Evolutionary conservation across 2,113 vertebrate species (phyloP), one percentile per base, ranked within the genome.

Genomic region (Sula dactylatra): DNA sequence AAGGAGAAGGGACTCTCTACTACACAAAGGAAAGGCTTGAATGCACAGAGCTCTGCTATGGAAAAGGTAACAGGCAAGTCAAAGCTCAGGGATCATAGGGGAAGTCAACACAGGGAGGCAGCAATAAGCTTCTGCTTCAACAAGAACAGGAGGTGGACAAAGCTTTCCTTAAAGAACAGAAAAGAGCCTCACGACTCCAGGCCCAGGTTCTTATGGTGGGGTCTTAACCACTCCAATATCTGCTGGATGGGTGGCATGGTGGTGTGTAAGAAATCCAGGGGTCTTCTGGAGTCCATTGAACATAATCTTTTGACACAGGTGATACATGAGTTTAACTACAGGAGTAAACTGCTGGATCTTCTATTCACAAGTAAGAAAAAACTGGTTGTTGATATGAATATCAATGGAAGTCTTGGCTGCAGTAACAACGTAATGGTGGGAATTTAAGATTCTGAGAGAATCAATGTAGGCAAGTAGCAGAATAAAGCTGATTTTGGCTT

Each of bases 191-290:
- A 42, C 29, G 61, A 78, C 36, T 74, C 20, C 59, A 92, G 50
- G 26, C 9, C 16, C 24, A 76, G 4, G 16, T 44, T 76, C 52
- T 76, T 47, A n/a, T 0, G 1, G 17, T 0, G 2, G 13, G 5
- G 6, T 76, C 14, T 87, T 58, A 80, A 72, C 36, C 29, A 50
- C 42, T 34, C 10, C 31, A 58, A 3, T 36, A 67, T 64, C 77
- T 84, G 27, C 67, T 54, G 34, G 42, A 64, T 44, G 42, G 7
- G 21, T 49, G 62, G 32, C 34, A 72, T 1, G 0, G 20, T 52
- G 11, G 2, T 34, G 5, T 64, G 32, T 34, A 55, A 87, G 16
- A 29, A 76, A 34, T 38, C 34, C 15, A 52, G 21, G 24, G 34
- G 40, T 65, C 88, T 82, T 82, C 61, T 82, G 52, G 50, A 76